Base-by-base conservation (phyloP, 2,888 invertebrate genomes). In the Perizoma affinitatum region DNA sequence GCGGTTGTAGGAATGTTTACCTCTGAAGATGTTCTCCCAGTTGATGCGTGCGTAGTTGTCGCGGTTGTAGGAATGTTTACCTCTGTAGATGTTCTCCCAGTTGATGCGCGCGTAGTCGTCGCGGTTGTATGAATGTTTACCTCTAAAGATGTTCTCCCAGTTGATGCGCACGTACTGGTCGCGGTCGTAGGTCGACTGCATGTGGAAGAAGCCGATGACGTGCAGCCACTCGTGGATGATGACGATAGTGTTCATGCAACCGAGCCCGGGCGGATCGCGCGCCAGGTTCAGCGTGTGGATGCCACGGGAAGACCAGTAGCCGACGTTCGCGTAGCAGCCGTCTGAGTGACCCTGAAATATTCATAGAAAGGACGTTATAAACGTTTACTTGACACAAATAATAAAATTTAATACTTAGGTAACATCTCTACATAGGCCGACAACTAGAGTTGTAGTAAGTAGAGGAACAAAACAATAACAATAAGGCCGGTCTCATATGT, bases 221-320 rank as follows among this genome's bases (percentile, higher is more conserved):
- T 85, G 85, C 22, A 83, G 91, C 73, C 96, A 88, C 80, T 96
- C 96, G 82, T 96, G 96, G 58, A 95, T 92, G 50, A 95, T 93
- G 64, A 94, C 94, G 38, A 95, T 93, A 60, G 85, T 85, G 36
- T 82, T 78, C 55, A 93, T 86, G 73, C 94, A 94, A 54, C 93
- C 91, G 4, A 55, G 63, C 53, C 76, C 94, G 59, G 89, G 88
- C 5, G 80, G 78, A 55, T 92, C 86, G 0, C 60, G 69, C 0
- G 82, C 79, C 34, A 93, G 68, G 78, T 94, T 93, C 40, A 93
- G 69, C 5, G 86, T 83, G 84, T 92, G 83, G 10, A 79, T 63
- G 0, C 80, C 82, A 4, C 78, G 75, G 40, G 71, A 59, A 5
- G 47, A n/a, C 74, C 73, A 77, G 72, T 70, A 83, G 4, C 84